phyloP scores from a whole-genome alignment of 2,797 vertebrate species.

The Synaphobranchus kaupii region DNA sequence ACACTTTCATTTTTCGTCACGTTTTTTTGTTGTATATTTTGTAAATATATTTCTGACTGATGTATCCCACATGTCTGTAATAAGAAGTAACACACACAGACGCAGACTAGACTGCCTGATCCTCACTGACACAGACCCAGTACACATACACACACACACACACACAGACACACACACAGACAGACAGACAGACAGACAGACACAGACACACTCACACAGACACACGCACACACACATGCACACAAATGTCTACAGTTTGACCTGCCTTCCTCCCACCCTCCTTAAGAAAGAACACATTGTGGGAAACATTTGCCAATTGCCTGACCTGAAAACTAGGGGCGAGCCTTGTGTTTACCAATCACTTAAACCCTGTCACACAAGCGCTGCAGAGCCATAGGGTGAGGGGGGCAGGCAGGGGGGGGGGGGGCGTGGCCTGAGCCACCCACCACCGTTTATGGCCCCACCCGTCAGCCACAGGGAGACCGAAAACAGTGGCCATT shows the following conservation, averaged over 20 bases:
- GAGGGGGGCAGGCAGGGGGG: neutral
- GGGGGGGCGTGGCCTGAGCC: too few species aligned
- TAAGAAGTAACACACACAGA: too few species aligned
- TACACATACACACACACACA: constrained; percentile 25
- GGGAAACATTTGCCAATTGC: constrained; percentile 49
- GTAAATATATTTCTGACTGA: too few species aligned
- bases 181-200: constrained; percentile 15
- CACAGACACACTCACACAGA: neutral
- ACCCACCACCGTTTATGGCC: too few species aligned
- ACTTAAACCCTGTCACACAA: neutral
- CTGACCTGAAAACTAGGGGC: constrained; percentile 48
- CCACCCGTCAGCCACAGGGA: neutral
- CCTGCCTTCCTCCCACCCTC: constrained; percentile 49
- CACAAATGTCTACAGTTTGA: constrained; percentile 53
- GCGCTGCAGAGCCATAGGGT: constrained; percentile 25
- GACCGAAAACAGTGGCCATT: constrained; percentile 39
- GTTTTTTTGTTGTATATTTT: too few species aligned
- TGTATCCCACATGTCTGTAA: too few species aligned
- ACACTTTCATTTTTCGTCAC: too few species aligned
- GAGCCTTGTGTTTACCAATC: constrained; percentile 47
- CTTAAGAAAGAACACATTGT: constrained; percentile 47
- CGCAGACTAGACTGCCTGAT: too few species aligned
- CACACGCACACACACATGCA: neutral
- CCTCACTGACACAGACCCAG: neutral
- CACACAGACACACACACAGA: constrained; percentile 14